Evolutionary conservation across 2,888 invertebrate species (phyloP), one percentile per base, ranked within the genome.

Genomic region (Imbricaverruca yamaguchii): DNA sequence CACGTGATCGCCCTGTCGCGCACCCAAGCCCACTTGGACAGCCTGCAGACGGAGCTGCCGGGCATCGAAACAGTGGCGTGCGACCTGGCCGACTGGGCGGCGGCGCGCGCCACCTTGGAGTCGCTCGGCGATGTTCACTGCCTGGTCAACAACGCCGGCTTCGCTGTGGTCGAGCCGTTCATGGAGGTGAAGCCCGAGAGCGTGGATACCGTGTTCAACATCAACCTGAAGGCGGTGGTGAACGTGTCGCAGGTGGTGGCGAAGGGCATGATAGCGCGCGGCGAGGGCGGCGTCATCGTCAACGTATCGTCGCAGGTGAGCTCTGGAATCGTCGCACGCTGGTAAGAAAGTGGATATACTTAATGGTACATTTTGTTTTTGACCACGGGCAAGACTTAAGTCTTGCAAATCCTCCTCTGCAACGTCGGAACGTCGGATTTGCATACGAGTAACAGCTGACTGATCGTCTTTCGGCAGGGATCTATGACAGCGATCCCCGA

Each of bases 391-490:
- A 39, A 39, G 1, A 4, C 4, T 39, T 39, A 39, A 39, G 39
- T 39, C 4, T 39, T 39, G 4, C 39, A 1, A 39, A 39, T 39
- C 1, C 39, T 39, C 39, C 39, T 39, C 39, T 39, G 39, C n/a
- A n/a, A n/a, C n/a, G n/a, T n/a, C n/a, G n/a, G 39, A 39, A 39
- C 39, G 39, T 39, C 39, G 39, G 39, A 39, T 39, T 39, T 39
- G 39, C 39, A 39, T 3, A 39, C 39, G 4, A 39, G 39, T 4
- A 39, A 39, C 39, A 4, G 39, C 39, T 39, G 39, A 39, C 39
- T 98, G 0, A 97, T 96, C 87, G 88, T 97, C 80, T 97, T 97
- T 0, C 97, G 97, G 0, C 92, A 94, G 86, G 95, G 92, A 86
- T 87, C 83, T 12, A 81, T 81, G n/a, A 53, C 81, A 0, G 94